Base-by-base conservation (phyloP, 2,888 invertebrate genomes). In the Subacronicta megacephala region DNA sequence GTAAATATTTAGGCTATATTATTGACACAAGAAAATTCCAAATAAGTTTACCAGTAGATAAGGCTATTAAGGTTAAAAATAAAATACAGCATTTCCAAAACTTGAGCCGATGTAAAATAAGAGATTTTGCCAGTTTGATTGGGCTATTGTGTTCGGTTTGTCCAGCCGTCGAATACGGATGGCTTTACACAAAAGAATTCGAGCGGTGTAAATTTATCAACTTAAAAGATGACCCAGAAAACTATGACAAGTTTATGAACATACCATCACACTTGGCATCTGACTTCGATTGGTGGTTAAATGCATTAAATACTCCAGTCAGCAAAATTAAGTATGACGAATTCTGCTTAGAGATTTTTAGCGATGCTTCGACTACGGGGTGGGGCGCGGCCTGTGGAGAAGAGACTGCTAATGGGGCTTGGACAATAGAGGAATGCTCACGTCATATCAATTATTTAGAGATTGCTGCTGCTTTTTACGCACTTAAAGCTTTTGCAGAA, bases 331-430 rank as follows among this genome's bases (percentile, higher is more conserved):
- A n/a, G 5, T 1, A 41, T 2, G 12, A 54, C 7, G 17, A 7
- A 0, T 54, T 17, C 35, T 5, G 5, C 4, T 4, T 49, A 10
- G 49, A 53, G 18, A 59, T 59, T 7, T 53, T 38, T 43, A 44
- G 43, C 12, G 58, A 59, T 13, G 52, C 58, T 35, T 59, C 56
- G 20, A 35, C 31, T 3, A 50, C 44, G 31, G 55, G 55, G 5
- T 55, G 49, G 55, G 49, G 45, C 6, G 45, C 40, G 5, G 17
- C 18, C 10, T 42, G 47, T 12, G n/a, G 33, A 1, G n/a, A 15
- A 6, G 17, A 49, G 12, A 54, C 17, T 2, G 46, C 50, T 6
- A 46, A 37, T 16, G 50, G 60, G 12, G 26, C n/a, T 3, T 59
- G 59, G 53, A 20, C 44, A 23, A 7, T 16, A 9, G 9, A 20